Evolutionary conservation across 2,888 invertebrate genomes (phyloP).

Genomic region (Prosopocoilus inquinatus): DNA sequence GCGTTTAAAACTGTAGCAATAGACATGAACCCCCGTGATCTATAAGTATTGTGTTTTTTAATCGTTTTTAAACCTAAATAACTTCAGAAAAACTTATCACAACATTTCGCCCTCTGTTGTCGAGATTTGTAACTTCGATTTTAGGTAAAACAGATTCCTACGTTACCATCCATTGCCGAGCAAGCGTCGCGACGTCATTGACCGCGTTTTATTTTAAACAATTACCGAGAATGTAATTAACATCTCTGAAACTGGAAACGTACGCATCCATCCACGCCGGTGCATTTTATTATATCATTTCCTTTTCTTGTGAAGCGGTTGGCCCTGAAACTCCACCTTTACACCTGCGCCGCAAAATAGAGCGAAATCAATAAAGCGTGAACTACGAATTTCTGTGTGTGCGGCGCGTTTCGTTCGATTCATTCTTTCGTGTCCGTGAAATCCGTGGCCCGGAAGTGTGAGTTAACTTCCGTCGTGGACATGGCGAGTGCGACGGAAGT

Average conservation of each 20-base stretch:
- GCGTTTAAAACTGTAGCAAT: no score
- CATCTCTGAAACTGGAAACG: not conserved
- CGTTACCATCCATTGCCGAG: no score
- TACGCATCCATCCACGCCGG: not conserved
- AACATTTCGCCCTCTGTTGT: no score
- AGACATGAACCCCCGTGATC: no score
- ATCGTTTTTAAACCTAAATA: no score
- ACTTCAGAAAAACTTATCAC: no score
- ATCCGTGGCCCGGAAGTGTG: not conserved
- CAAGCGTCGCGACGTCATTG: not conserved
- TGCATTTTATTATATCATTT: not conserved
- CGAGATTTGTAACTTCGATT: no score
- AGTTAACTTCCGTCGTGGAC: constrained; percentile 2
- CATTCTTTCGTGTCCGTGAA: constrained; percentile 3
- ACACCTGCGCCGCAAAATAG: constrained; percentile 2
- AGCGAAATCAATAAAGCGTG: constrained; percentile 6
- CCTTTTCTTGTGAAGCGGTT: constrained; percentile 1
- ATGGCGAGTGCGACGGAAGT: constrained; percentile 22
- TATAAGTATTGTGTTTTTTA: no score
- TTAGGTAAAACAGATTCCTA: no score
- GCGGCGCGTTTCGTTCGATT: not conserved
- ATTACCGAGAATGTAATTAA: not conserved
- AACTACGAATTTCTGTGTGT: not conserved
- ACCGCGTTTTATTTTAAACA: not conserved
- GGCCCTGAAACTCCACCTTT: constrained; percentile 9